A percentile compares a stretch with the other conserved stretches of the same genome.
phyloP scores from a whole-genome alignment of 2,797 vertebrate species.

The Morus bassanus region DNA sequence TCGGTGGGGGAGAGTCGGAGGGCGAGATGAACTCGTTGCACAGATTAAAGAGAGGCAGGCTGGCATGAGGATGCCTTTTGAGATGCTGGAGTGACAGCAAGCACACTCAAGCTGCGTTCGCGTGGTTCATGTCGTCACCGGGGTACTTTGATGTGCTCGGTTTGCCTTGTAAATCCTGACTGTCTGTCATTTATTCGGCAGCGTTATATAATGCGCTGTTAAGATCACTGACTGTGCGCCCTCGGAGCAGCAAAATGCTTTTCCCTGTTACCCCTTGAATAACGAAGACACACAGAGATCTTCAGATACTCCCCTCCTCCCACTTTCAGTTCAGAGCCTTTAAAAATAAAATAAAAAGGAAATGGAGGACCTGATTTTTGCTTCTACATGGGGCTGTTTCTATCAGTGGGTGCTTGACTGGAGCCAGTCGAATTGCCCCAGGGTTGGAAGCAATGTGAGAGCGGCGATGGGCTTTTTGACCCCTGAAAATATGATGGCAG shows the following conservation, averaged over 20 bases:
- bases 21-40: background rate
- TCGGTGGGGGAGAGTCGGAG: fast-evolving
- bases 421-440: fast-evolving
- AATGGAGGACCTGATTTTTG: background rate
- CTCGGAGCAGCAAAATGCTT: background rate
- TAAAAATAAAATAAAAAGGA: background rate
- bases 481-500: fast-evolving
- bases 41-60: background rate
- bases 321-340: background rate
- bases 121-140: background rate
- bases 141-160: background rate
- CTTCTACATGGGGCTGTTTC: fast-evolving
- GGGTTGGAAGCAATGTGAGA: background rate
- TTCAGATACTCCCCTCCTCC: background rate
- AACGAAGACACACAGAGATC: background rate
- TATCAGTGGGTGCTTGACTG: background rate
- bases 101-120: background rate
- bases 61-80: background rate
- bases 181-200: background rate
- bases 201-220: background rate
- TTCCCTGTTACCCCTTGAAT: background rate
- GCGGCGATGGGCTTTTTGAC: background rate
- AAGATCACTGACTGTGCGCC: background rate
- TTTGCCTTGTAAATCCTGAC: background rate
- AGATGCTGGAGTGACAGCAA: background rate